These are phyloP conservation scores for Lithophane ornitopus DNA, from an alignment of 2,888 invertebrate genomes.

Conservation along the genomic window DNA sequence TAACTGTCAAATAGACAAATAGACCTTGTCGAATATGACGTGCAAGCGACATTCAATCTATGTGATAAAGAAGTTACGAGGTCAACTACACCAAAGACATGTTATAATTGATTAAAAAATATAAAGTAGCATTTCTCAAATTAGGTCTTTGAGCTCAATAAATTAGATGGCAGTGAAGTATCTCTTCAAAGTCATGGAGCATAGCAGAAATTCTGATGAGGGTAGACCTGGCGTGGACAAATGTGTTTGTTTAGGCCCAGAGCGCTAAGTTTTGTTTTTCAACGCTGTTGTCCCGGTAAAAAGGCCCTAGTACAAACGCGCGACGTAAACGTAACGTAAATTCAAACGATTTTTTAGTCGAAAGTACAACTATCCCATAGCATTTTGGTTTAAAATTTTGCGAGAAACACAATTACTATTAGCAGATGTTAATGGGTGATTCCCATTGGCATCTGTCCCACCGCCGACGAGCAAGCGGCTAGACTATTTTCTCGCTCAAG, in stretches of 20 bases:
- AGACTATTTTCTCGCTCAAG: too few relatives aligned
- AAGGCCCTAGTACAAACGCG: neutral
- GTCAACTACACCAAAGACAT: too few relatives aligned
- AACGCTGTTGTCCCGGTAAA: conserved; percentile 52
- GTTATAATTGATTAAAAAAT: neutral
- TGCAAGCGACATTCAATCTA: too few relatives aligned
- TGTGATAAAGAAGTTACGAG: too few relatives aligned
- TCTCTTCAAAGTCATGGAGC: conserved; percentile 45
- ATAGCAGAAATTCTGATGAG: conserved; percentile 61
- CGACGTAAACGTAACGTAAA: neutral
- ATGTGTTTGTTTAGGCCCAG: conserved; percentile 68
- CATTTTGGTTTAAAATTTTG: neutral
- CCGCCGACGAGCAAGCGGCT: too few relatives aligned
- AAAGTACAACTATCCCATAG: too few relatives aligned
- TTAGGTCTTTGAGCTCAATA: conserved; percentile 45
- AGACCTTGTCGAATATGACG: too few relatives aligned
- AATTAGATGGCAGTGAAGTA: conserved; percentile 47
- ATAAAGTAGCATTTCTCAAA: conserved; percentile 14
- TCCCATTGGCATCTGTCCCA: too few relatives aligned
- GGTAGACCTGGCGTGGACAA: conserved; percentile 56
- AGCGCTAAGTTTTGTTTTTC: conserved; percentile 64
- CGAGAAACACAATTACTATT: neutral
- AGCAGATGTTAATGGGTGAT: too few relatives aligned
- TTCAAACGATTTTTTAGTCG: neutral
- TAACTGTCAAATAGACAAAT: too few relatives aligned